Percentiles rank a stretch among this genome's conserved stretches.
These are phyloP conservation scores for Ormyrus pomaceus DNA, from an alignment of 2,888 invertebrate species.

Conservation along the genomic window DNA sequence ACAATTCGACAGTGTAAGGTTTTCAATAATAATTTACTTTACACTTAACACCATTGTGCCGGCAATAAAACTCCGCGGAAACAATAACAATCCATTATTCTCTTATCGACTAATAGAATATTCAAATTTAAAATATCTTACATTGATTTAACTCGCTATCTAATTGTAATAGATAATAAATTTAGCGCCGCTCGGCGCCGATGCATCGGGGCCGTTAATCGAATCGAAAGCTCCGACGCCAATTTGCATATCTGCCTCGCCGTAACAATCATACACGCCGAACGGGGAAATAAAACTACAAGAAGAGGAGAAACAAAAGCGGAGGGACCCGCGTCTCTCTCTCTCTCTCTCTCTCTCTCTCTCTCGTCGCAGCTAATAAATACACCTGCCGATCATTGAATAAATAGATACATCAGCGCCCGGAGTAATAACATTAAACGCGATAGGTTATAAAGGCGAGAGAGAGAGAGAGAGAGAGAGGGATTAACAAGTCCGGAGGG, in stretches of 20 bases:
- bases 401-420: slow-evolving; percentile 62
- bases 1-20: no score
- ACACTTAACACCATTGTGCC: no score
- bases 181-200: not conserved
- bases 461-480: slow-evolving; percentile 21
- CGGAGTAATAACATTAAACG: slow-evolving; percentile 60
- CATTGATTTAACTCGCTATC: slow-evolving; percentile 22
- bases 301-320: slow-evolving; percentile 22
- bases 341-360: not conserved
- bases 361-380: slow-evolving; percentile 55
- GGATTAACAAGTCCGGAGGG: slow-evolving; percentile 59
- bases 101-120: no score
- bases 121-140: not conserved
- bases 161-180: slow-evolving; percentile 34
- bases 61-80: no score
- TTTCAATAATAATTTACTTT: no score
- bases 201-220: not conserved
- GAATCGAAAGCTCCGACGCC: not conserved
- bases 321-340: slow-evolving; percentile 1
- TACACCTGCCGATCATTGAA: slow-evolving; percentile 62
- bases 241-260: slow-evolving; percentile 31
- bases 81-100: no score
- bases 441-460: slow-evolving; percentile 58
- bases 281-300: slow-evolving; percentile 27
- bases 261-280: not conserved